Conservation (phyloP, 2,113 vertebrate genomes). For the Tympanuchus pallidicinctus region DNA sequence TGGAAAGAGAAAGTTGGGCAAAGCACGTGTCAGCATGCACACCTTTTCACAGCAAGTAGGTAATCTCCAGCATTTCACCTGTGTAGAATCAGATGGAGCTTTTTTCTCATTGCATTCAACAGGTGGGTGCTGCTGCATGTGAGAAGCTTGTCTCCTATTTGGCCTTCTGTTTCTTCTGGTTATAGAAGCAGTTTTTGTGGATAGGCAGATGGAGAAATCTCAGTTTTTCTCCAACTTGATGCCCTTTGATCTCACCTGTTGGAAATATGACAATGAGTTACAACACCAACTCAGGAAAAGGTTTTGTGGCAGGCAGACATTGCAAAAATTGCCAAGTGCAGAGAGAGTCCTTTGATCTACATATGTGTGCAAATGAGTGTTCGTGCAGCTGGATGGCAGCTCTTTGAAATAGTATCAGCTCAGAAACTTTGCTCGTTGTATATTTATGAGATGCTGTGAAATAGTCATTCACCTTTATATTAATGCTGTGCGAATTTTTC, state of each 20-base stretch:
- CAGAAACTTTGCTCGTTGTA: neutral
- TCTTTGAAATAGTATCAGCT: neutral
- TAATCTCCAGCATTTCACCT: neutral
- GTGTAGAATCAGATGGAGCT: neutral
- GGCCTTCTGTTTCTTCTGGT: neutral
- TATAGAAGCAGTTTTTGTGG: neutral
- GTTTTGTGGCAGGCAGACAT: neutral
- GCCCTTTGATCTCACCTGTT: neutral
- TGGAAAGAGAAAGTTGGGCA: neutral
- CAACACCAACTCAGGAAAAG: neutral
- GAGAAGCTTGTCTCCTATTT: neutral
- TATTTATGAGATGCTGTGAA: constrained; percentile 64
- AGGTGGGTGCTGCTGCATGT: neutral
- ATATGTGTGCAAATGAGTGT: neutral
- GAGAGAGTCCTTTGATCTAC: neutral
- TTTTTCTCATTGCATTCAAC: neutral
- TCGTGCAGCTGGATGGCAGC: neutral
- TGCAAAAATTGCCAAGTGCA: constrained; percentile 29
- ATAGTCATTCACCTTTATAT: constrained; percentile 46
- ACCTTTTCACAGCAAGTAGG: neutral
- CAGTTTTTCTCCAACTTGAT: neutral
- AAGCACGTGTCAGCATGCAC: neutral
- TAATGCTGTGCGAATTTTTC: constrained; percentile 31
- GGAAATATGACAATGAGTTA: constrained; percentile 27
- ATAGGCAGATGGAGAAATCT: neutral